phyloP scores from a whole-genome alignment of 2,113 vertebrate genomes.

The Rhizomys pruinosus region DNA sequence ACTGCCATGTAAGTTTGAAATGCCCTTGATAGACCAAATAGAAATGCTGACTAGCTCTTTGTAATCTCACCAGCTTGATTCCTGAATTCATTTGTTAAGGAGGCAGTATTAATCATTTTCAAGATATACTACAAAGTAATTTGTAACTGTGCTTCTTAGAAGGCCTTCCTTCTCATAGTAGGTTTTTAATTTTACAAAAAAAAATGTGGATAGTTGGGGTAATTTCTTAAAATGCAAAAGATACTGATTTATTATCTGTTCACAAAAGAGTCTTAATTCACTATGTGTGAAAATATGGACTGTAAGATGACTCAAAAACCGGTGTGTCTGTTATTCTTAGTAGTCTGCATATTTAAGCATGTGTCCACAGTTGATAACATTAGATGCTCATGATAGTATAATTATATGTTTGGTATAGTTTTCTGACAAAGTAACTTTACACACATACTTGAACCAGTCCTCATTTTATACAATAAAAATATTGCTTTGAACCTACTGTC shows the following conservation, averaged over 20 bases:
- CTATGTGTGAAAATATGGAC: not conserved
- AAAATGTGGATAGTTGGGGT: not conserved
- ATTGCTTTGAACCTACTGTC: not conserved
- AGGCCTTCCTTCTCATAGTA: constrained; percentile 18
- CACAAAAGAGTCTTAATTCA: not conserved
- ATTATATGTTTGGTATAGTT: constrained; percentile 29
- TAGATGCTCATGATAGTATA: constrained; percentile 11
- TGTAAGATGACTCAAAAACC: not conserved
- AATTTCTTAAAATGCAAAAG: constrained; percentile 56
- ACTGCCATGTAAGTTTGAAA: constrained; percentile 94
- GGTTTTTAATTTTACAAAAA: constrained; percentile 36
- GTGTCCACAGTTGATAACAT: not conserved
- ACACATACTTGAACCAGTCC: not conserved
- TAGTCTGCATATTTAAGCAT: not conserved
- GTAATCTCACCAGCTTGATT: constrained; percentile 62
- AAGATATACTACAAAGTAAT: constrained; percentile 33
- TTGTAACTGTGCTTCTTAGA: constrained; percentile 30
- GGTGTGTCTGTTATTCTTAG: not conserved
- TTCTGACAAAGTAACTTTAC: constrained; percentile 50
- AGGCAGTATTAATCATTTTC: constrained; percentile 56
- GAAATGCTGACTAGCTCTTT: constrained; percentile 61
- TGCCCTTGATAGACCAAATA: constrained; percentile 66
- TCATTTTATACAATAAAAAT: constrained; percentile 9
- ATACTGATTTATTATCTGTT: constrained; percentile 13
- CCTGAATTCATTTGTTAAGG: constrained; percentile 56